Conservation (phyloP, 2,113 vertebrate species). For the Epinephelus cyanopodus region DNA sequence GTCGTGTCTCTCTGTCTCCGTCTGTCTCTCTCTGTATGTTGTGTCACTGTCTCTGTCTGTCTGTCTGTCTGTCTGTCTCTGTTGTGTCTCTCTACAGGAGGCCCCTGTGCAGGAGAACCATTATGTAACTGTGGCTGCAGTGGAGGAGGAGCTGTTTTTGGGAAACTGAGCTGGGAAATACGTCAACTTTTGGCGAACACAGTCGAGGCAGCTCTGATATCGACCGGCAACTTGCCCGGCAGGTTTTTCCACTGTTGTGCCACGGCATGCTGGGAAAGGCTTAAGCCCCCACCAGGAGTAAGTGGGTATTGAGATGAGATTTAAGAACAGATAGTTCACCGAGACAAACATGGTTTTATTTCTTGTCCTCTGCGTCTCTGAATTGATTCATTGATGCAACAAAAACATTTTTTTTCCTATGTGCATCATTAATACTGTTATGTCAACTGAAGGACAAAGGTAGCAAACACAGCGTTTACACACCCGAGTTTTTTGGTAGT, state of each 20-base stretch:
- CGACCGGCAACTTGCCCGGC: background rate
- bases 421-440: too few species aligned
- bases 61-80: too few species aligned
- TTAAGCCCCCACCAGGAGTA: background rate
- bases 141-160: conserved; percentile 51
- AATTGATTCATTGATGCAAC: background rate
- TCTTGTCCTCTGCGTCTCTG: background rate
- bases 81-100: too few species aligned
- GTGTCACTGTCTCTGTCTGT: background rate
- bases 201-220: conserved; percentile 11
- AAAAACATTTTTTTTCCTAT: too few species aligned
- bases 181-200: background rate
- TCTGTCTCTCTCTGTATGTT: too few species aligned
- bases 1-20: background rate
- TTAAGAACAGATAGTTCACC: background rate
- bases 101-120: background rate
- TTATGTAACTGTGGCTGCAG: conserved; percentile 23
- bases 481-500: too few species aligned
- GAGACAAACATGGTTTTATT: too few species aligned
- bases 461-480: too few species aligned
- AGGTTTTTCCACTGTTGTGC: background rate
- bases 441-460: too few species aligned
- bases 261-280: conserved; percentile 13
- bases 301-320: background rate
- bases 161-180: background rate